phyloP scores from a whole-genome alignment of 2,113 vertebrate species.

The Carassius carassius region DNA sequence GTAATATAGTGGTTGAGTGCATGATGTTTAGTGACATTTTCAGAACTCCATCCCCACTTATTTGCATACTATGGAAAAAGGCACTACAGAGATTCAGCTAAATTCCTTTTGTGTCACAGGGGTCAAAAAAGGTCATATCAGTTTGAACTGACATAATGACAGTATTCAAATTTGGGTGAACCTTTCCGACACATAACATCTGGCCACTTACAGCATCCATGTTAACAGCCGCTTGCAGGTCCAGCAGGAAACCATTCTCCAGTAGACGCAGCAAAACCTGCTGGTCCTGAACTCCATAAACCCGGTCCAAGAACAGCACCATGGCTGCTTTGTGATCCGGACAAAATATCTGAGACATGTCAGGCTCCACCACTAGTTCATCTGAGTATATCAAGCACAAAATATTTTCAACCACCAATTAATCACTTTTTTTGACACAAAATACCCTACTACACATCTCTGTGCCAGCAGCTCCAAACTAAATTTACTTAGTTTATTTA shows the following conservation, averaged over 20 bases:
- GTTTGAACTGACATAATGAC: not conserved
- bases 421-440: conserved; percentile 24
- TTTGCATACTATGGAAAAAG: not conserved
- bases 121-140: not conserved
- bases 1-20: not conserved
- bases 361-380: conserved; percentile 86
- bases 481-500: conserved; percentile 13
- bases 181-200: not conserved
- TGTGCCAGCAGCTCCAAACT: conserved; percentile 10
- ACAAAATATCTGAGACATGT: conserved; percentile 92
- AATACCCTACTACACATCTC: not conserved
- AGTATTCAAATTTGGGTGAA: conserved; percentile 4
- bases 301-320: conserved; percentile 96
- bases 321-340: conserved; percentile 97
- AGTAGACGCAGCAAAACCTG: conserved; percentile 88
- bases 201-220: conserved; percentile 84
- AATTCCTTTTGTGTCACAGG: not conserved
- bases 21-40: not conserved
- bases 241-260: conserved; percentile 91
- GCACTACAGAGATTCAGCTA: not conserved
- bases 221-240: conserved; percentile 90
- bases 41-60: not conserved
- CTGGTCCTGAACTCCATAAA: conserved; percentile 89
- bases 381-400: conserved; percentile 71
- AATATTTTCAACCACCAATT: conserved; percentile 10